Conservation (phyloP, 2,888 invertebrate genomes). For the Copidosoma aretas region DNA sequence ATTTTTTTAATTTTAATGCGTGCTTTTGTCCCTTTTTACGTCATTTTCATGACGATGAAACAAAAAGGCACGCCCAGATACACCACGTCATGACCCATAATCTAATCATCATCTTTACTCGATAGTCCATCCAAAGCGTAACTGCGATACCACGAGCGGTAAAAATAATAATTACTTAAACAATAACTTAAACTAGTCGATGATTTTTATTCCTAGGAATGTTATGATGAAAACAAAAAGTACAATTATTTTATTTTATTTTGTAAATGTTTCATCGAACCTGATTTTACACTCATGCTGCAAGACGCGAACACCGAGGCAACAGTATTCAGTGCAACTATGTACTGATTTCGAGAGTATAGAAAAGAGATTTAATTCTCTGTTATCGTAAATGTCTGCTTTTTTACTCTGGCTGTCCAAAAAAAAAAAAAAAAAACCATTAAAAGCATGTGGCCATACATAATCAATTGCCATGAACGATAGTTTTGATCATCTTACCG, state of each 20-base stretch:
- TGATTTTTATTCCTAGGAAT: constrained; percentile 26
- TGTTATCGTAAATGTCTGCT: neutral
- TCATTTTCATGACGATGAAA: neutral
- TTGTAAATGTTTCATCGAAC: constrained; percentile 15
- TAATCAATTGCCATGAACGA: no score
- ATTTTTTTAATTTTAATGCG: no score
- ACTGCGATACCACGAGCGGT: constrained; percentile 26
- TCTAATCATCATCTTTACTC: neutral
- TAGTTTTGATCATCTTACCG: no score
- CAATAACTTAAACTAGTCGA: constrained; percentile 25
- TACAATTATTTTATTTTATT: constrained; percentile 25
- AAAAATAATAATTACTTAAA: no score
- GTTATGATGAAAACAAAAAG: constrained; percentile 9
- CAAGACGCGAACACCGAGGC: constrained; percentile 4
- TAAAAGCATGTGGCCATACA: no score
- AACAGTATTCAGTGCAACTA: no score
- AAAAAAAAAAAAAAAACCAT: no score
- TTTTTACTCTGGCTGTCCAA: no score
- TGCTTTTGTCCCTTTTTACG: no score
- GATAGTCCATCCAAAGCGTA: constrained; percentile 24
- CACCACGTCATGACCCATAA: no score
- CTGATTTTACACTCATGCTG: constrained; percentile 6
- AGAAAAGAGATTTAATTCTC: no score
- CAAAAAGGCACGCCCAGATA: neutral
- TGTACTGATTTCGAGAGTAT: constrained; percentile 21